Evolutionary conservation across 2,797 vertebrate genomes (phyloP).

Genomic region (Tauraco hartlaubi): DNA sequence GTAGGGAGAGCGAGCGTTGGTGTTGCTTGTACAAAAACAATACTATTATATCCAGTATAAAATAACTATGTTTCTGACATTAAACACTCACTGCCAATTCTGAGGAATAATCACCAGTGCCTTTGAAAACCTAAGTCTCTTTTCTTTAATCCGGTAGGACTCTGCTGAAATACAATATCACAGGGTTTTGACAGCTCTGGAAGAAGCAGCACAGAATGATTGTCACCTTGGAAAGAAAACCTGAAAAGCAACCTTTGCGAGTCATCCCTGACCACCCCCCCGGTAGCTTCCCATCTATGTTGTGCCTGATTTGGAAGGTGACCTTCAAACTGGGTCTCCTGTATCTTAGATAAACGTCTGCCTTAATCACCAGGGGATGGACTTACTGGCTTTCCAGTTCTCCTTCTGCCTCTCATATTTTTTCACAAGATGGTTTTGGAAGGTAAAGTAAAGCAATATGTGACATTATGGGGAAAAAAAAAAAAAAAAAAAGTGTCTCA

Average conservation of each 20-base stretch:
- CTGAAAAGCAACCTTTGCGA: neutral
- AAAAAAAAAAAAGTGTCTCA: neutral
- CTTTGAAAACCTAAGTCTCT: neutral
- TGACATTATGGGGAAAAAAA: neutral
- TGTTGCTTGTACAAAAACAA: neutral
- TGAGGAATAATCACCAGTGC: neutral
- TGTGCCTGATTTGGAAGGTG: neutral
- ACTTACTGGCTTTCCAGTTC: neutral
- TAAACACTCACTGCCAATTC: neutral
- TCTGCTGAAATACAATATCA: neutral
- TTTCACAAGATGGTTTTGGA: neutral
- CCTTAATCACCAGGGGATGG: neutral
- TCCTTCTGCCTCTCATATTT: neutral
- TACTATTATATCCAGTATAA: neutral
- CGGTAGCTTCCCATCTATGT: neutral
- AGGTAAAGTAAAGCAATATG: neutral
- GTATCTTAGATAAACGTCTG: neutral
- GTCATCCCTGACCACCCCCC: fast-evolving
- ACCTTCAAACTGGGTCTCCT: neutral
- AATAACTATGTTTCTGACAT: neutral
- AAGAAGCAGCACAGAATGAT: neutral
- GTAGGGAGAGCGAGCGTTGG: neutral
- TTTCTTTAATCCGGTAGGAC: neutral
- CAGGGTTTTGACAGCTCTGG: fast-evolving
- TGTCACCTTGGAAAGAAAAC: neutral